Evolutionary conservation across 2,888 invertebrate species (phyloP).

Genomic region (Vannuccia rotundouncinata): DNA sequence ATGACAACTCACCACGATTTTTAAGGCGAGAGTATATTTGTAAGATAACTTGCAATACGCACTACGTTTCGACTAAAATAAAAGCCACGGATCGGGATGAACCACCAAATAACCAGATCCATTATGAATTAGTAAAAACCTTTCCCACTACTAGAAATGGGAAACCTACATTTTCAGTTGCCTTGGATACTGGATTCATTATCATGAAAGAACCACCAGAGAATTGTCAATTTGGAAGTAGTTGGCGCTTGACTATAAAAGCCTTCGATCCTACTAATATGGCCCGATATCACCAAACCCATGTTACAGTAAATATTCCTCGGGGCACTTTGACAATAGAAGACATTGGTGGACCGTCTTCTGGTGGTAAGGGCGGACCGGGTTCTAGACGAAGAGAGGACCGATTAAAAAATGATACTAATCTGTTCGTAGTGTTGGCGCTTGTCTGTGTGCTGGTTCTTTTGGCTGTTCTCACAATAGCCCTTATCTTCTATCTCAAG

Average conservation of each 20-base stretch:
- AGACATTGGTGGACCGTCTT: not conserved
- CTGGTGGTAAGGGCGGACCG: not conserved
- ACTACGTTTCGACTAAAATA: not conserved
- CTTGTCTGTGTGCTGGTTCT: not conserved
- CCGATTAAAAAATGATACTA: not conserved
- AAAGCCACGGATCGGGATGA: not conserved
- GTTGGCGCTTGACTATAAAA: not conserved
- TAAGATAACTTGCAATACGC: not conserved
- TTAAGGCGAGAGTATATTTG: not conserved
- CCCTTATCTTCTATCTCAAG: slow-evolving; percentile 6
- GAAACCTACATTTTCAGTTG: not conserved
- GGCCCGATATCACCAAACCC: not conserved
- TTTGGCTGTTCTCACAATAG: not conserved
- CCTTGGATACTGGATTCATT: not conserved
- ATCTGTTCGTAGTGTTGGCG: not conserved
- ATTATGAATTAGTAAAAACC: not conserved
- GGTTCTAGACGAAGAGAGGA: not conserved
- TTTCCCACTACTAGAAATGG: not conserved
- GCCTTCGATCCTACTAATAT: not conserved
- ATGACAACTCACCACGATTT: not conserved
- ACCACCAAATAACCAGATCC: not conserved
- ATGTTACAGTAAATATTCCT: not conserved
- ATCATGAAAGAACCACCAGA: not conserved
- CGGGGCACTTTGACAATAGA: not conserved
- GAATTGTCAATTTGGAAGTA: not conserved